Evolutionary conservation across 2,888 invertebrate genomes (phyloP), one percentile per base, ranked within the genome.

Genomic region (Scaptomyza tumidula): DNA sequence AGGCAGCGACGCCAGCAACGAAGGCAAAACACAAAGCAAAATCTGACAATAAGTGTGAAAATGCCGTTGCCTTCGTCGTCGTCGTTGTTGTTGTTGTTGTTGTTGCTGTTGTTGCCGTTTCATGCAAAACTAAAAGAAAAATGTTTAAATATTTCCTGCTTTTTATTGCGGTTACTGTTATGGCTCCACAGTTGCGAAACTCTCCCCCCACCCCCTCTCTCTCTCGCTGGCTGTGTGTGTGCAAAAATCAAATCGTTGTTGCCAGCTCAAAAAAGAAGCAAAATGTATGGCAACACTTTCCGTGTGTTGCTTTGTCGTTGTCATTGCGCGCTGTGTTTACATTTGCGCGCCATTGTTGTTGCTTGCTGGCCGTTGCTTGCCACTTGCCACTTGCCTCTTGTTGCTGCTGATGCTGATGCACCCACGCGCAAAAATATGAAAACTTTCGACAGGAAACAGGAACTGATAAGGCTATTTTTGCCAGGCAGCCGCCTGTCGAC

Each of bases 361-460:
- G 48, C 31, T 58, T 72, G 84, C 53, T 56, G 63, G 19, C 45
- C 9, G 49, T 24, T 45, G 46, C 43, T 57, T 44, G 43, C 19
- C 49, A 27, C n/a, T 4, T 44, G 52, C 39, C 52, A 31, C 29
- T 44, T 44, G 41, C 19, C 53, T 14, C 24, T 5, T 52, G 41
- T 11, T 44, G 54, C 16, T 52, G 61, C 19, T 55, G 60, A 7
- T 66, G 67, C 39, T 71, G 71, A 60, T 71, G 79, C 73, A 75
- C 44, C 75, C 73, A 78, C 76, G 75, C 79, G 60, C 80, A 81
- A 89, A 91, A 91, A 91, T 91, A 89, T 89, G 89, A 90, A 91
- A 91, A 91, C 89, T 91, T 91, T 91, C 91, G 90, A 91, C 91
- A 91, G 91, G 91, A 91, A 90, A 88, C 85, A 88, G 83, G 83